Evolutionary conservation across 2,113 vertebrate genomes (phyloP).

Genomic region (Syngnathoides biaculeatus): DNA sequence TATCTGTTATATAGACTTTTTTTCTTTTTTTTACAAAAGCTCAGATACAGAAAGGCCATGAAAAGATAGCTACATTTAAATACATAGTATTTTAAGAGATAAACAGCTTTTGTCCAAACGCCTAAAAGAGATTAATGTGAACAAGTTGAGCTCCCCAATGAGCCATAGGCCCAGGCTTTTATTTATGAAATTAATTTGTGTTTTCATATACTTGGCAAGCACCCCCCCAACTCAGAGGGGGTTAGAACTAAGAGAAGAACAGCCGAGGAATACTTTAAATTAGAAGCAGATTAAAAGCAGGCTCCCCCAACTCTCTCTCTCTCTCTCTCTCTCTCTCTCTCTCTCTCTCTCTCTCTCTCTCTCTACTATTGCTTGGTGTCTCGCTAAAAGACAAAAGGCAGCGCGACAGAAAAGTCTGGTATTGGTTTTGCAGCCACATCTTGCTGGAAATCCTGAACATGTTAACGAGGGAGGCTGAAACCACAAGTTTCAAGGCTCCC

Average conservation of each 20-base stretch:
- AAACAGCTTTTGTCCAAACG: constrained; percentile 8
- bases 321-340: constrained; percentile 22
- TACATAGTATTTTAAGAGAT: not conserved
- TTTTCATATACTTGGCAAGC: constrained; percentile 45
- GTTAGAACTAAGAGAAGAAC: constrained; percentile 70
- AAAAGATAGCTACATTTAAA: constrained; percentile 11
- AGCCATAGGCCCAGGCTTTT: constrained; percentile 51
- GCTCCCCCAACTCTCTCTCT: constrained; percentile 24
- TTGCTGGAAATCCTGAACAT: constrained; percentile 76
- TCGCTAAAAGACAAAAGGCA: constrained; percentile 42
- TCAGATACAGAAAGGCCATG: not conserved
- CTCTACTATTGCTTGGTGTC: not conserved
- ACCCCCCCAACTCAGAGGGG: constrained; percentile 34
- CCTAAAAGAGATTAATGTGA: constrained; percentile 13
- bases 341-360: constrained; percentile 25
- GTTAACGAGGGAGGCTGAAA: constrained; percentile 74
- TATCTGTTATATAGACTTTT: not conserved
- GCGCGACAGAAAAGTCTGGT: constrained; percentile 59
- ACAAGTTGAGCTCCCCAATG: constrained; percentile 28
- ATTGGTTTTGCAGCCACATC: constrained; percentile 59
- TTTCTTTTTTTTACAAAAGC: too few relatives aligned
- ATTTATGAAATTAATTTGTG: constrained; percentile 64
- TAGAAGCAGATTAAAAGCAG: constrained; percentile 68
- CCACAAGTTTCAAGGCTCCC: constrained; percentile 43
- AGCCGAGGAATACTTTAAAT: constrained; percentile 62